Evolutionary conservation across 2,113 vertebrate genomes (phyloP).

Genomic region (Fulmarus glacialis): DNA sequence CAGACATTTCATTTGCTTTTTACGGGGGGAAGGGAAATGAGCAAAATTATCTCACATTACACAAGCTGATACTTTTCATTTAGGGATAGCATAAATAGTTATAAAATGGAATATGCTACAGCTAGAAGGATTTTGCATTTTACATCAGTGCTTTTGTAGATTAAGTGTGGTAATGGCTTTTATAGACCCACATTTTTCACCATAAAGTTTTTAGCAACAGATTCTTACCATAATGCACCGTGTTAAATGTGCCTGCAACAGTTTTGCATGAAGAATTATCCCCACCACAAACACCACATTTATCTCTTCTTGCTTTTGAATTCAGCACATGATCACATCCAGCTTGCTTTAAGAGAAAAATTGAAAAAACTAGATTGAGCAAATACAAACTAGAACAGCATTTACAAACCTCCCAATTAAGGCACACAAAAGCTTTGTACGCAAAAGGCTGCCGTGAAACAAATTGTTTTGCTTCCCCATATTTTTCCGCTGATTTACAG

Average conservation of each 20-base stretch:
- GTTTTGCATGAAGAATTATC: slow-evolving; percentile 99
- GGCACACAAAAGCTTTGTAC: slow-evolving; percentile 15
- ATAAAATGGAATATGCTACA: background rate
- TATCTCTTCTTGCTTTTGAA: slow-evolving; percentile 98
- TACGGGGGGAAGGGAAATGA: background rate
- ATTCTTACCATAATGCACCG: slow-evolving; percentile 91
- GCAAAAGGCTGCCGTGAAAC: background rate
- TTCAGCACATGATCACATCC: slow-evolving; percentile 98
- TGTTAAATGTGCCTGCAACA: slow-evolving; percentile 92
- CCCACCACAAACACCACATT: slow-evolving; percentile 96
- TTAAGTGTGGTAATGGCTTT: slow-evolving; percentile 21
- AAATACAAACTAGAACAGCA: slow-evolving; percentile 50
- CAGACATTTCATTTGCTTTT: background rate
- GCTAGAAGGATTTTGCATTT: slow-evolving; percentile 11
- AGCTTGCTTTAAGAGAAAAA: slow-evolving; percentile 89
- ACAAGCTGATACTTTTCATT: slow-evolving; percentile 23
- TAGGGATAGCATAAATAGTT: background rate
- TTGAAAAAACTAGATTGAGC: slow-evolving; percentile 50
- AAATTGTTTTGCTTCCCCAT: background rate
- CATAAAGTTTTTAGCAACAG: slow-evolving; percentile 30
- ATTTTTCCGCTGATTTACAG: slow-evolving; percentile 3
- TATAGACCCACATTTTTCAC: slow-evolving; percentile 30
- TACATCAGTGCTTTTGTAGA: slow-evolving; percentile 12
- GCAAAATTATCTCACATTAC: background rate
- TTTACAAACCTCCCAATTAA: slow-evolving; percentile 54